Evolutionary conservation across 1,140 invertebrate species (phyloP).

Genomic region (Pogonognathellus flavescens): DNA sequence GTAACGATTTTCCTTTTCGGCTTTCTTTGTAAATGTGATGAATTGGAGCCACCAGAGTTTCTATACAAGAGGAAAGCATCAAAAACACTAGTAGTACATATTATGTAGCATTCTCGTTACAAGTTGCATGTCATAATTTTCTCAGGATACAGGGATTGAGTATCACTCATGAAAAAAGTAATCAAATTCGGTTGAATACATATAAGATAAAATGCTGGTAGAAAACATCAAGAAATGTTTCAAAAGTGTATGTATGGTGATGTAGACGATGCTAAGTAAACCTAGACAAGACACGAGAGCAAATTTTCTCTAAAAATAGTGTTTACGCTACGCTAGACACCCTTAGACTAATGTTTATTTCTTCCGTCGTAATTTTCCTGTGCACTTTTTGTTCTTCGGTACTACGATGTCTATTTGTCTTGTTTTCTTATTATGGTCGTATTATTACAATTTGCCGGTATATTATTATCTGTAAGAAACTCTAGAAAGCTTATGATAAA

Average conservation of each 20-base stretch:
- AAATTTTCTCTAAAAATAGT: slow-evolving; percentile 46
- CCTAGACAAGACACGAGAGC: slow-evolving; percentile 33
- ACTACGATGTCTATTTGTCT: background rate
- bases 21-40: slow-evolving; percentile 6
- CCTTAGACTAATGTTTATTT: slow-evolving; percentile 13
- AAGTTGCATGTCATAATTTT: slow-evolving; percentile 20
- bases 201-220: background rate
- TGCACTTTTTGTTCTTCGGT: background rate
- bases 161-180: slow-evolving; percentile 15
- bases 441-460: slow-evolving; percentile 41
- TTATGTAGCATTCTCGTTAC: background rate
- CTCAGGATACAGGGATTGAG: slow-evolving; percentile 1
- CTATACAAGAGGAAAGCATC: slow-evolving; percentile 25
- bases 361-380: background rate
- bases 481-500: too few species aligned
- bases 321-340: slow-evolving; percentile 15
- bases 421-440: slow-evolving; percentile 37
- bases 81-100: background rate
- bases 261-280: too few species aligned
- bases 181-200: background rate
- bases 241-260: background rate
- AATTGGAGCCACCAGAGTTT: slow-evolving; percentile 1
- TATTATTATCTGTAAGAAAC: background rate
- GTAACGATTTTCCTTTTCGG: slow-evolving; percentile 9
- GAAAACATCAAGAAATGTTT: slow-evolving; percentile 6